Conservation (phyloP, 92 coral and sea anemone species). For the Zoanthus solanderi region DNA sequence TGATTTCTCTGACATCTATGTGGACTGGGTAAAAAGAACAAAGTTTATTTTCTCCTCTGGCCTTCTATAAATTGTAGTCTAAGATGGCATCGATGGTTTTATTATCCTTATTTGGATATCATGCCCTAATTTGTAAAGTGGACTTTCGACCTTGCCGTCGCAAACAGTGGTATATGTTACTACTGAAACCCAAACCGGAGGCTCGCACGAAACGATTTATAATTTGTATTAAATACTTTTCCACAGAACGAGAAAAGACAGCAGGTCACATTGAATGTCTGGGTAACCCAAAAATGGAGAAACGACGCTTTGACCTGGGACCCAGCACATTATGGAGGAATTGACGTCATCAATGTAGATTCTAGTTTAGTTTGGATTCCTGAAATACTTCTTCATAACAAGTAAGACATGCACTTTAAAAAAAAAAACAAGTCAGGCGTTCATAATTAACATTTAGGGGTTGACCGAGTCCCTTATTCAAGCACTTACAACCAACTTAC, state of each 20-base stretch:
- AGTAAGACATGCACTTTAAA: neutral
- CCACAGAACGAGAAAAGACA: slow-evolving; percentile 30
- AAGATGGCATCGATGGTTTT: too few relatives aligned
- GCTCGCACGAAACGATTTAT: neutral
- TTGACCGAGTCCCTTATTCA: too few relatives aligned
- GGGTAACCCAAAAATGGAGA: slow-evolving; percentile 37
- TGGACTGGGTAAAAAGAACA: too few relatives aligned
- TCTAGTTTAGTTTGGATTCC: slow-evolving; percentile 31
- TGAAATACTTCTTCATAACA: slow-evolving; percentile 44
- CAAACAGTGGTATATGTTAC: neutral
- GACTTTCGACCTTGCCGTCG: neutral
- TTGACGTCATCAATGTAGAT: slow-evolving; percentile 20
- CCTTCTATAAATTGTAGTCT: too few relatives aligned
- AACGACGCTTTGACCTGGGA: slow-evolving; percentile 31
- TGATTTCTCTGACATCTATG: too few relatives aligned
- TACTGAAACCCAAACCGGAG: neutral
- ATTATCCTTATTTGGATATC: too few relatives aligned
- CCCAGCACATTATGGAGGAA: slow-evolving; percentile 28
- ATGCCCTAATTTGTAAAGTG: too few relatives aligned
- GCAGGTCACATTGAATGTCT: slow-evolving; percentile 24
- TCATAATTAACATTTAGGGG: neutral
- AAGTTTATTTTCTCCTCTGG: too few relatives aligned
- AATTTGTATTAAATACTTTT: neutral
- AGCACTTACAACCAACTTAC: too few relatives aligned
- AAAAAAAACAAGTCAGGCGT: neutral